A percentile compares a stretch with the other conserved stretches of the same genome.
Conservation (phyloP, 2,797 vertebrate species). For the Chloroceryle inda region DNA sequence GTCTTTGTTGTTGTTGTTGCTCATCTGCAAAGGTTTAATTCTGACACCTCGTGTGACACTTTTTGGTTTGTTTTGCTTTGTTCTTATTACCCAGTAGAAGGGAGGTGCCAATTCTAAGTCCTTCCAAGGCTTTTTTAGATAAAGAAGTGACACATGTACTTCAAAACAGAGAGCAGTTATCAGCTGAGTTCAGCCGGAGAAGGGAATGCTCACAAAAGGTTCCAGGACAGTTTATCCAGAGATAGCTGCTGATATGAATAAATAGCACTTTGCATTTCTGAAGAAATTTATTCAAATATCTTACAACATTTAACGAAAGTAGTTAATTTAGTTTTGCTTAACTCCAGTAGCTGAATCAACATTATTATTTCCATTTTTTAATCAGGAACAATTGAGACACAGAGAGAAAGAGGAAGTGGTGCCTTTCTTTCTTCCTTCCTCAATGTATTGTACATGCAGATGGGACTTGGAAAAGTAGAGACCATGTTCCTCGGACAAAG, state of each 20-base stretch:
- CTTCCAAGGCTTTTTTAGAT: constrained; percentile 40
- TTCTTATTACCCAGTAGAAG: constrained; percentile 5
- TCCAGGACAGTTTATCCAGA: constrained; percentile 46
- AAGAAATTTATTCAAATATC: constrained; percentile 26
- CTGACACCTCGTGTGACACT: not conserved
- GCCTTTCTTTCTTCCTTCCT: constrained; percentile 42
- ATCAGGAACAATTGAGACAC: constrained; percentile 21
- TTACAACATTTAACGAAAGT: not conserved
- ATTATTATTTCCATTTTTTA: constrained; percentile 43
- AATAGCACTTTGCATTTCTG: constrained; percentile 36
- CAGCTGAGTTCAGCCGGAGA: constrained; percentile 33
- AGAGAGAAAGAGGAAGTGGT: constrained; percentile 32
- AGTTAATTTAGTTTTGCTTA: constrained; percentile 34
- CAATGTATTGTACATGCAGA: constrained; percentile 9
- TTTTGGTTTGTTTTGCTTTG: not conserved
- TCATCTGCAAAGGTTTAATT: not conserved
- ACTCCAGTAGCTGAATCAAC: constrained; percentile 28
- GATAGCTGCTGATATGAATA: constrained; percentile 28
- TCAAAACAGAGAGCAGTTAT: constrained; percentile 48
- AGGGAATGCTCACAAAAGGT: constrained; percentile 43
- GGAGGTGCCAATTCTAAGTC: constrained; percentile 7
- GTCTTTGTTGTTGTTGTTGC: not conserved
- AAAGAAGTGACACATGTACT: constrained; percentile 10
- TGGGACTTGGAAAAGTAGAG: constrained; percentile 20
- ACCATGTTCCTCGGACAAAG: not conserved